Evolutionary conservation across 2,113 vertebrate species (phyloP).

Genomic region (Hippolais icterina): DNA sequence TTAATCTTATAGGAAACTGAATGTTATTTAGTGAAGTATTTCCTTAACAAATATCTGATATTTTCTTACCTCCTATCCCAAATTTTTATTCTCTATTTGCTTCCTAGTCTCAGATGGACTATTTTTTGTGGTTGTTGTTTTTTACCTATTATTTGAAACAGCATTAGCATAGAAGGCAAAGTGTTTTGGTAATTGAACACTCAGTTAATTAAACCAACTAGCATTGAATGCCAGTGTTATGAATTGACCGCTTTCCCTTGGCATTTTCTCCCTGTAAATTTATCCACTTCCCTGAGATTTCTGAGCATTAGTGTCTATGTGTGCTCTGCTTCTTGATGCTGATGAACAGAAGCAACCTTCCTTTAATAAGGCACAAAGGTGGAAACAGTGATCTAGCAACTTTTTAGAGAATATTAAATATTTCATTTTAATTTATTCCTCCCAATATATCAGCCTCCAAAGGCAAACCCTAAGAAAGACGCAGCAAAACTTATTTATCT

Average conservation of each 20-base stretch:
- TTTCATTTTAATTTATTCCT: slow-evolving; percentile 15
- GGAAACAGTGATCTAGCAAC: not conserved
- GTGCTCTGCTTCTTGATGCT: not conserved
- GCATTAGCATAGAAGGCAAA: not conserved
- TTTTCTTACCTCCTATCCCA: not conserved
- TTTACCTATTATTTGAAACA: not conserved
- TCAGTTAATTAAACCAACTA: slow-evolving; percentile 31
- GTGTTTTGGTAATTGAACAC: not conserved
- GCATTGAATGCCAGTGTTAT: not conserved
- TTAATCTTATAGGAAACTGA: not conserved
- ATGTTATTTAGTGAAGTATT: not conserved
- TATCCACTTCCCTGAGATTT: not conserved
- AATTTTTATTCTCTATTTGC: not conserved
- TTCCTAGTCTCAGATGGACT: not conserved
- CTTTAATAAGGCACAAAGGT: slow-evolving; percentile 1
- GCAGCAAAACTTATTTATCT: not conserved
- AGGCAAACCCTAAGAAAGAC: not conserved
- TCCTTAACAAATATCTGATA: not conserved
- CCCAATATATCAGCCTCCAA: not conserved
- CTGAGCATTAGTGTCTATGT: not conserved
- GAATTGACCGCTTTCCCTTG: not conserved
- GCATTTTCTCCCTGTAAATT: not conserved
- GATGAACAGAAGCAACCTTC: not conserved
- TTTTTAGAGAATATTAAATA: slow-evolving; percentile 14
- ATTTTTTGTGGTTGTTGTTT: not conserved